A percentile compares a stretch with the other conserved stretches of the same genome.
These are phyloP conservation scores for Gambusia affinis DNA, from an alignment of 2,113 vertebrate genomes.

Conservation along the genomic window DNA sequence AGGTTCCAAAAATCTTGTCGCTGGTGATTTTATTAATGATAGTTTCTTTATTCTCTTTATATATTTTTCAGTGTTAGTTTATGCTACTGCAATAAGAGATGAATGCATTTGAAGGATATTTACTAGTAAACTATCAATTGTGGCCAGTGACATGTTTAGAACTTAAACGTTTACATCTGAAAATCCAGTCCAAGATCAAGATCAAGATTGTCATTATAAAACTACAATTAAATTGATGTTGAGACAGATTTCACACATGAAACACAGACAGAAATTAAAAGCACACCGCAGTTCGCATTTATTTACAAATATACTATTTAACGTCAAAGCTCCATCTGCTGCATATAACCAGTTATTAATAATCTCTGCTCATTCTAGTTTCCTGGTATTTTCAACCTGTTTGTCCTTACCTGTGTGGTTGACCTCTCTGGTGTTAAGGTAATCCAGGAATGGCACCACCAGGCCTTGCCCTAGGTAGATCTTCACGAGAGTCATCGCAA, in stretches of 20 bases:
- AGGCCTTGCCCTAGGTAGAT: slow-evolving; percentile 89
- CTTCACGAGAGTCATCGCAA: slow-evolving; percentile 90
- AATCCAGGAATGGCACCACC: slow-evolving; percentile 87
- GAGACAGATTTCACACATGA: too few relatives aligned
- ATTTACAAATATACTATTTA: too few relatives aligned
- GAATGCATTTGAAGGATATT: neutral
- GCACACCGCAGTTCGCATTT: too few relatives aligned
- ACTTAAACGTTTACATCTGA: neutral
- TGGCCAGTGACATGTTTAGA: slow-evolving; percentile 7
- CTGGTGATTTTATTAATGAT: neutral
- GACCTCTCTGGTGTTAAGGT: slow-evolving; percentile 86
- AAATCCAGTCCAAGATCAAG: neutral
- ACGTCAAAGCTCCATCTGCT: neutral
- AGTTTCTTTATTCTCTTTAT: neutral
- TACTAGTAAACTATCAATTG: neutral
- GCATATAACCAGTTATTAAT: neutral
- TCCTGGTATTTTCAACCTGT: neutral
- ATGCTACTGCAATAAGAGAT: neutral
- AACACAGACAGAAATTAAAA: too few relatives aligned
- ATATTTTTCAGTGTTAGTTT: neutral
- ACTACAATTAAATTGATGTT: too few relatives aligned
- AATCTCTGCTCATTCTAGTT: neutral
- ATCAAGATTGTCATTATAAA: too few relatives aligned
- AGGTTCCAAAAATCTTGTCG: neutral
- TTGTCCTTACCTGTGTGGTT: slow-evolving; percentile 84